Conservation (phyloP, 2,113 vertebrate species). For the Tetrax tetrax region DNA sequence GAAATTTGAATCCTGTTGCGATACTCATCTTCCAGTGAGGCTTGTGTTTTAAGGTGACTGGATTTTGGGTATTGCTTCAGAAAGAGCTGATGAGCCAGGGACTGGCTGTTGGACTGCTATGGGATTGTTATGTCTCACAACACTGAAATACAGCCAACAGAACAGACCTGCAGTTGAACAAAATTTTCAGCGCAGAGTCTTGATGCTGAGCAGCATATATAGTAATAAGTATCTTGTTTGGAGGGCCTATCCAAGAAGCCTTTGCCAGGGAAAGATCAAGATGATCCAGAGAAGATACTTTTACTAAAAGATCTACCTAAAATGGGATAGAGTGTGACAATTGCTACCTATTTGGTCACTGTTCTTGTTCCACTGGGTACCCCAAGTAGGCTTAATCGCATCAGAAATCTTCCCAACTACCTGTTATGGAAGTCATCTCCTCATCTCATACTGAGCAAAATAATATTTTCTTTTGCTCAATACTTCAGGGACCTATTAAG, state of each 20-base stretch:
- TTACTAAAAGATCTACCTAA: neutral
- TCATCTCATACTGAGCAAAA: neutral
- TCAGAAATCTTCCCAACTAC: neutral
- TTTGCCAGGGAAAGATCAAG: neutral
- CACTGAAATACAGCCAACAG: neutral
- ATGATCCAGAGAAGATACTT: neutral
- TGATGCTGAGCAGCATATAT: fast-evolving
- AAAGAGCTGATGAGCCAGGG: neutral
- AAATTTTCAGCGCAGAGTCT: fast-evolving
- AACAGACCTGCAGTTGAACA: neutral
- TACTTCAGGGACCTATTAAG: neutral
- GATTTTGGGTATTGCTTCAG: neutral
- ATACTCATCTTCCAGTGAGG: neutral
- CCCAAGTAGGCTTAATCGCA: fast-evolving
- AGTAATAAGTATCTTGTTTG: neutral
- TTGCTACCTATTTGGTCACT: neutral
- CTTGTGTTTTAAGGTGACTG: neutral
- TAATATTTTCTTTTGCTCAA: neutral
- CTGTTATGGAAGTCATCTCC: neutral
- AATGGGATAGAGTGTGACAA: neutral
- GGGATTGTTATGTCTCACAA: neutral
- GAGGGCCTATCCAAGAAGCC: neutral
- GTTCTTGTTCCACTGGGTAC: neutral
- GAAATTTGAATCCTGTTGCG: neutral
- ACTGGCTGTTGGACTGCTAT: neutral